Percentiles rank a stretch among this genome's conserved stretches.
phyloP scores from a whole-genome alignment of 2,113 vertebrate species.

The Pionites leucogaster region DNA sequence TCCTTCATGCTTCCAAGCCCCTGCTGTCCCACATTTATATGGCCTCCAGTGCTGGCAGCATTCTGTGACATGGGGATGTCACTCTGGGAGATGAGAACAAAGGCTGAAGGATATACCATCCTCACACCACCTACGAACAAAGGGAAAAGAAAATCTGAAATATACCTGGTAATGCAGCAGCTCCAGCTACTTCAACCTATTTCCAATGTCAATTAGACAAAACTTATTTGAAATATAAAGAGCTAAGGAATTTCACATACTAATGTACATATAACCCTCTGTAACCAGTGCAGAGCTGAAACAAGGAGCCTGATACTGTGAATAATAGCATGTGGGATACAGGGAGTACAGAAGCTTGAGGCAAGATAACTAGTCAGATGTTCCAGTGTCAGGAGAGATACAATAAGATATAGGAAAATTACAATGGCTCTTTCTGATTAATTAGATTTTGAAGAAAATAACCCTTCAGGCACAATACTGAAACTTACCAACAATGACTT shows the following conservation, averaged over 20 bases:
- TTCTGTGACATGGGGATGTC: conserved; percentile 89
- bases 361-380: conserved; percentile 65
- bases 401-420: conserved; percentile 58
- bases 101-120: conserved; percentile 96
- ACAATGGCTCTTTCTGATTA: conserved; percentile 56
- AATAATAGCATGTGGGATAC: conserved; percentile 63
- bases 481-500: conserved; percentile 94
- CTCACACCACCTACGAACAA: conserved; percentile 87
- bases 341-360: conserved; percentile 62
- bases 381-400: conserved; percentile 54
- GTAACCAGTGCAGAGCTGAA: conserved; percentile 20
- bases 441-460: conserved; percentile 43
- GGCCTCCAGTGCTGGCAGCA: conserved; percentile 75
- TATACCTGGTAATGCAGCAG: neutral
- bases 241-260: neutral
- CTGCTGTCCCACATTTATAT: conserved; percentile 69
- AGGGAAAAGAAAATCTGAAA: neutral
- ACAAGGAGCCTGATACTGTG: neutral
- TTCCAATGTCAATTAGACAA: neutral
- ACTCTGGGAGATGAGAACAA: conserved; percentile 94
- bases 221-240: neutral
- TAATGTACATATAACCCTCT: neutral
- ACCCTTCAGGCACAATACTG: conserved; percentile 62
- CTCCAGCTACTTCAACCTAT: neutral
- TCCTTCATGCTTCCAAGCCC: conserved; percentile 85